Base-by-base conservation (phyloP, 1,140 invertebrate species). In the Cydia amplana region DNA sequence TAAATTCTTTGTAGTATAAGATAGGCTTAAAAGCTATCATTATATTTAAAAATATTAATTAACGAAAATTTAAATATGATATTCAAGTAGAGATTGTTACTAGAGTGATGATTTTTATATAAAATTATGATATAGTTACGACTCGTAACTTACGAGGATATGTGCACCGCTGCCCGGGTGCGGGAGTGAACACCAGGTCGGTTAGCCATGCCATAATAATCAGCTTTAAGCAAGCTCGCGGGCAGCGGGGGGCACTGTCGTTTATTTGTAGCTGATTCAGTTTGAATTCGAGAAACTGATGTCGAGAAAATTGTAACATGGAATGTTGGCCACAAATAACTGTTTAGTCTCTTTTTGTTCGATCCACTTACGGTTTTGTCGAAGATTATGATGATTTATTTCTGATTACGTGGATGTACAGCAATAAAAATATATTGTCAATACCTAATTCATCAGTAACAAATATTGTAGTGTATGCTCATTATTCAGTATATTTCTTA, bases 21-120 rank as follows among this genome's bases (percentile, higher is more conserved):
- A 82, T 90, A 91, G 87, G 85, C 86, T 90, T 89, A 89, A 89
- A 85, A 32, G 83, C 85, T 91, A 88, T 82, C 76, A 86, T 86
- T 85, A 91, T 89, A 85, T 83, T 84, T 83, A 85, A 89, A 83
- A 89, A 89, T 89, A 85, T 91, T 91, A 89, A 89, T 88, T 87
- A 91, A 89, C 79, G 87, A 79, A 83, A 85, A 87, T 85, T 87
- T 80, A 89, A 85, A 85, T 91, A 92, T 91, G 81, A 91, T 92
- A 92, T 91, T 85, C 90, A 83, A 81, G 88, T 92, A 92, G 91
- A 91, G 83, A 85, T 93, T 93, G 91, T 93, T 93, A 93, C 85
- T 91, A 93, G 88, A 91, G 85, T 87, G 87, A 86, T 91, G 88
- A 84, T 92, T 93, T 92, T 91, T 92, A 88, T 90, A 91, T 88